Percentiles rank a stretch among this genome's conserved stretches.
phyloP scores from a whole-genome alignment of 2,888 invertebrate genomes.

The Nematopogon swammerdamellus region DNA sequence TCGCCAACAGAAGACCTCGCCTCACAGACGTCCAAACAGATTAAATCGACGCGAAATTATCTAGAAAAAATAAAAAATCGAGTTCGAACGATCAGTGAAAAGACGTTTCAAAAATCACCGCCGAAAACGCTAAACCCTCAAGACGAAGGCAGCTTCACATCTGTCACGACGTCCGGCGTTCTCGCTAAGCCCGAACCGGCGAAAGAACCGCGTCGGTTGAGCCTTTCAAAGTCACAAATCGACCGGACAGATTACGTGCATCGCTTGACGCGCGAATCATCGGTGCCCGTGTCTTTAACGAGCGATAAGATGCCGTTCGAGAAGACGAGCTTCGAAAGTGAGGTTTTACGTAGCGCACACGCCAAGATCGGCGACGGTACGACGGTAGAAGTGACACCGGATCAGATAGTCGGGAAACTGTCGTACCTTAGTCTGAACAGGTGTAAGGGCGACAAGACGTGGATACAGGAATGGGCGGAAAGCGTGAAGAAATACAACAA shows the following conservation, averaged over 20 bases:
- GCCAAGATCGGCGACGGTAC: constrained; percentile 16
- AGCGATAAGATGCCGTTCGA: constrained; percentile 19
- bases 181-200: constrained; percentile 38
- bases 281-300: constrained; percentile 40
- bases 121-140: constrained; percentile 38
- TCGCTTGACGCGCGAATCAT: constrained; percentile 36
- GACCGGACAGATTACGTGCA: constrained; percentile 62
- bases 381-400: constrained; percentile 24
- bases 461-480: constrained; percentile 66
- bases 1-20: constrained; percentile 47
- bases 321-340: constrained; percentile 31
- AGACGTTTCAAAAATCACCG: constrained; percentile 52
- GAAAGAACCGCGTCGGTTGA: constrained; percentile 42
- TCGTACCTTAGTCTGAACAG: constrained; percentile 46
- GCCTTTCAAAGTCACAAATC: constrained; percentile 67
- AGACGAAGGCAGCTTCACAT: constrained; percentile 64
- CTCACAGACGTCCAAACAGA: constrained; percentile 44
- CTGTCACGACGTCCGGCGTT: constrained; percentile 70
- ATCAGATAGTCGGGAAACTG: constrained; percentile 37
- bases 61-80: constrained; percentile 61
- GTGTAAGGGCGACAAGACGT: constrained; percentile 51
- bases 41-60: constrained; percentile 53
- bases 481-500: constrained; percentile 55
- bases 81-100: constrained; percentile 53
- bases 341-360: constrained; percentile 36